A percentile compares a stretch with the other conserved stretches of the same genome.
Evolutionary conservation across 2,797 vertebrate genomes (phyloP).

Genomic region (Silurus lanzhouensis): DNA sequence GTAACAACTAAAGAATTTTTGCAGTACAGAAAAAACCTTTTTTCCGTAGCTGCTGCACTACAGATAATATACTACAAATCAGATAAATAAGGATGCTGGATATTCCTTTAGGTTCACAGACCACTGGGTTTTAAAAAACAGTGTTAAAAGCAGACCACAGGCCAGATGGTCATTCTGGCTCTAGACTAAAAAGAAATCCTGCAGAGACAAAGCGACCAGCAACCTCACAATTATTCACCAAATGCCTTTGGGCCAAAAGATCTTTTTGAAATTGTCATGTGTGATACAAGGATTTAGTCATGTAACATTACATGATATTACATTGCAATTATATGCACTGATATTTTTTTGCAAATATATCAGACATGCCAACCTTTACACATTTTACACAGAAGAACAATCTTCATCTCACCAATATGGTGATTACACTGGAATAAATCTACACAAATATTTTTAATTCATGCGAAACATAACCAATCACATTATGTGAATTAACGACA

Average conservation of each 20-base stretch:
- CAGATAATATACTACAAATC: not conserved
- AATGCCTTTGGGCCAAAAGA: not conserved
- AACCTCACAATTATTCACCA: not conserved
- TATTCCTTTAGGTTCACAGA: not conserved
- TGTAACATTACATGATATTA: not conserved
- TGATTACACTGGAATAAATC: not conserved
- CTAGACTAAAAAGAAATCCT: conserved; percentile 36
- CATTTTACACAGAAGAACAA: not conserved
- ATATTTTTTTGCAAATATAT: not conserved
- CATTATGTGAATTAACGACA: too few species aligned
- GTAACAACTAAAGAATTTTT: not conserved
- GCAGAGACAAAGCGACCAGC: conserved; percentile 41
- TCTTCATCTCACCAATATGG: not conserved
- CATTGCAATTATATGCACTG: not conserved
- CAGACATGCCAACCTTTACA: not conserved
- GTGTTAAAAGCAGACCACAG: conserved; percentile 29
- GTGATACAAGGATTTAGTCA: not conserved
- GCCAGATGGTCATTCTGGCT: conserved; percentile 47
- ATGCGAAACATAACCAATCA: too few species aligned
- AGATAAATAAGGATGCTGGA: not conserved
- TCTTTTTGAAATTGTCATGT: not conserved
- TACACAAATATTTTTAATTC: not conserved
- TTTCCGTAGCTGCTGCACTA: not conserved
- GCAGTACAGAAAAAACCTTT: not conserved
- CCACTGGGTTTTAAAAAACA: not conserved